Evolutionary conservation across 2,797 vertebrate genomes (phyloP).

Genomic region (Arctocebus calabarensis): DNA sequence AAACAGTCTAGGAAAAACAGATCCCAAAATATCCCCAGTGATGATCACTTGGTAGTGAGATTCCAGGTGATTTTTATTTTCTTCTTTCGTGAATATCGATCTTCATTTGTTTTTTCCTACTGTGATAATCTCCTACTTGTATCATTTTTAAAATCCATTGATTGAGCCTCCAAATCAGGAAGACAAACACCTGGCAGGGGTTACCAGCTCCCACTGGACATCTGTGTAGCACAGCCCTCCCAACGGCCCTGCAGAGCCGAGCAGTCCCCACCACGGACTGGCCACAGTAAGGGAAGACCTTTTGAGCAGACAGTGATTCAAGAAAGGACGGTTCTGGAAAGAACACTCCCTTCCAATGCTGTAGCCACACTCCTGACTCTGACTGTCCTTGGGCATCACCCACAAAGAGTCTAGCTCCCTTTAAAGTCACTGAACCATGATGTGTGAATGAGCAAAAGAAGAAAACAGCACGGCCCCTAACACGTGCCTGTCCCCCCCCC

Average conservation of each 20-base stretch:
- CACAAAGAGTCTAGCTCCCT: not conserved
- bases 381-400: rapidly evolving
- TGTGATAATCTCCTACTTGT: no score
- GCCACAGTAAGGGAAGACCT: not conserved
- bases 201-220: no score
- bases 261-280: not conserved
- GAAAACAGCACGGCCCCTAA: rapidly evolving
- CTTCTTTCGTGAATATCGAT: not conserved
- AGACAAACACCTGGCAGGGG: not conserved
- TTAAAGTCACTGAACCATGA: not conserved
- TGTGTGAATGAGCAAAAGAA: not conserved
- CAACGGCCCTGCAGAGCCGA: no score
- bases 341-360: rapidly evolving
- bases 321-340: rapidly evolving
- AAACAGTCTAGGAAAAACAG: not conserved
- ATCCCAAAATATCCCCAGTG: not conserved
- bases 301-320: rapidly evolving
- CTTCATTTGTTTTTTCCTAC: not conserved
- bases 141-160: not conserved
- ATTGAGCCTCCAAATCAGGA: not conserved
- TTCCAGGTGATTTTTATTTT: not conserved
- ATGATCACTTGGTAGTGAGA: not conserved
- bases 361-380: not conserved
- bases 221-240: not conserved
- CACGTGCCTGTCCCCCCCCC: rapidly evolving